phyloP scores from a whole-genome alignment of 2,113 vertebrate species.

The Zonotrichia leucophrys region DNA sequence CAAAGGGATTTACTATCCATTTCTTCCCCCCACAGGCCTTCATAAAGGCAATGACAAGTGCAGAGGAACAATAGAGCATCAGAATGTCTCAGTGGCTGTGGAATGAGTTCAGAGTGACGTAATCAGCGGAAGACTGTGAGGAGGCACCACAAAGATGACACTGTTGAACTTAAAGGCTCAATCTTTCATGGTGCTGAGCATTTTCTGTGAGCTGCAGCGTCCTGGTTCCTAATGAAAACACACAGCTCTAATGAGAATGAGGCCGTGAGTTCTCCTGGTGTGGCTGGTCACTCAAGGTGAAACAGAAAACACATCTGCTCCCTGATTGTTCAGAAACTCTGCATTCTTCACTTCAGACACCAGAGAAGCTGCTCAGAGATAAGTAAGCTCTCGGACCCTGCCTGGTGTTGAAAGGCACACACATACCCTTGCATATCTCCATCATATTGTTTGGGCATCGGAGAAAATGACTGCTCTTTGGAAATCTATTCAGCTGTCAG shows the following conservation, averaged over 20 bases:
- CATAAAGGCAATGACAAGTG: neutral
- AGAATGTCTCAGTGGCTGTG: neutral
- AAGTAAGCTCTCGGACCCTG: conserved; percentile 39
- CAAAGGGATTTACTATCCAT: neutral
- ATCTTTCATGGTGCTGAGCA: neutral
- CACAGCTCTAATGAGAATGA: neutral
- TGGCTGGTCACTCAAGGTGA: neutral
- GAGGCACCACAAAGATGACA: neutral
- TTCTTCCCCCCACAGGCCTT: neutral
- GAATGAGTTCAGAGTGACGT: neutral
- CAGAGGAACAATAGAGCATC: neutral
- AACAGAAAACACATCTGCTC: neutral
- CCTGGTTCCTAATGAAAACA: neutral
- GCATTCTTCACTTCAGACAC: conserved; percentile 36
- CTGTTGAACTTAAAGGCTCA: neutral
- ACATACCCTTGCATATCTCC: conserved; percentile 38
- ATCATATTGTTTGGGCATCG: conserved; percentile 55
- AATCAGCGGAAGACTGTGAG: neutral
- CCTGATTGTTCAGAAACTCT: conserved; percentile 17
- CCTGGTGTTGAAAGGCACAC: conserved; percentile 46
- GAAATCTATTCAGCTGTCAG: conserved; percentile 59
- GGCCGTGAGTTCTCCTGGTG: neutral
- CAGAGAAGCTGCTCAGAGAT: conserved; percentile 28
- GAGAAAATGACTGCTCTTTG: conserved; percentile 55
- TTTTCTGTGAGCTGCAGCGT: neutral